phyloP scores from a whole-genome alignment of 2,888 invertebrate genomes.

The Lycia hirtaria region DNA sequence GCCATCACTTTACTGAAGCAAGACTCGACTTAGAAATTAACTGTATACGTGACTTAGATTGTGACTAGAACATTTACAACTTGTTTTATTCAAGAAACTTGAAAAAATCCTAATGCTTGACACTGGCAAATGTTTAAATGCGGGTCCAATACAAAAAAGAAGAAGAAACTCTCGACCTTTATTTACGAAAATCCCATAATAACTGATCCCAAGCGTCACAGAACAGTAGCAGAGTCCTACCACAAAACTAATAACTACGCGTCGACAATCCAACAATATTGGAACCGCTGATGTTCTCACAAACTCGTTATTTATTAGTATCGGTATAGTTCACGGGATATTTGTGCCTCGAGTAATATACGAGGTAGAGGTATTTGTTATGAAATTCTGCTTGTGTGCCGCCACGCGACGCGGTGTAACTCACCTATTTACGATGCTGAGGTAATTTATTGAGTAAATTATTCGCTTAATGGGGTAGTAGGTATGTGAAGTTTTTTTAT shows the following conservation, averaged over 20 bases:
- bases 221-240: neutral
- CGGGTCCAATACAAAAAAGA: too few relatives aligned
- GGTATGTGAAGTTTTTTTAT: too few relatives aligned
- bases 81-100: too few relatives aligned
- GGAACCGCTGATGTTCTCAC: conserved; percentile 2
- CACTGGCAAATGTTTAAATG: too few relatives aligned
- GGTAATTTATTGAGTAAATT: conserved; percentile 7
- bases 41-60: too few relatives aligned
- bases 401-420: too few relatives aligned
- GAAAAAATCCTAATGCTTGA: too few relatives aligned
- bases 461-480: neutral
- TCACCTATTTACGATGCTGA: neutral
- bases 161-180: too few relatives aligned
- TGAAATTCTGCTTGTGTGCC: conserved; percentile 5
- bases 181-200: neutral
- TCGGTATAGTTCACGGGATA: conserved; percentile 6
- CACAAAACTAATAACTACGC: conserved; percentile 11
- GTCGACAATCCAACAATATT: neutral
- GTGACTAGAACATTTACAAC: too few relatives aligned
- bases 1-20: too few relatives aligned
- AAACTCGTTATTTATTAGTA: conserved; percentile 16
- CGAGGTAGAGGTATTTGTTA: conserved; percentile 1
- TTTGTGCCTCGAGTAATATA: neutral
- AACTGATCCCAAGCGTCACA: neutral
- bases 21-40: too few relatives aligned